phyloP scores from a whole-genome alignment of 2,113 vertebrate species.

The Pterocles orientalis region DNA sequence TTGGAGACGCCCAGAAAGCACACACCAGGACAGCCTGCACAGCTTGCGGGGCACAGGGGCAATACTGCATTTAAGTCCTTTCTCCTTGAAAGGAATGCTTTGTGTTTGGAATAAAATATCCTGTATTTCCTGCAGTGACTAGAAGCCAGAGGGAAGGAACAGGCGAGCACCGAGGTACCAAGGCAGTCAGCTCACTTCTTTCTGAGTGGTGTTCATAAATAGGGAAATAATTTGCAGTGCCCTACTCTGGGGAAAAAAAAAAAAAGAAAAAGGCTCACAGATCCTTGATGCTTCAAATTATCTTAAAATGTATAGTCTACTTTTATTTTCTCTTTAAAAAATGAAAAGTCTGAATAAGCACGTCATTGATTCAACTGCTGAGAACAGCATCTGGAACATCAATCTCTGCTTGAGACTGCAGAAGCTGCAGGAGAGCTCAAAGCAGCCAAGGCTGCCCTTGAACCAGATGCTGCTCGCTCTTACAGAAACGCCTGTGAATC shows the following conservation, averaged over 20 bases:
- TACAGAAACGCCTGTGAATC: conserved; percentile 36
- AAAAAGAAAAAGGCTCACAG: neutral
- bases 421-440: conserved; percentile 41
- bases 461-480: conserved; percentile 21
- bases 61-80: neutral
- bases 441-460: conserved; percentile 51
- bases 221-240: neutral
- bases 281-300: neutral
- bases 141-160: neutral
- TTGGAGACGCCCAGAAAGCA: neutral
- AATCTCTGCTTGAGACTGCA: conserved; percentile 30
- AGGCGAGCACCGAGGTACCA: neutral
- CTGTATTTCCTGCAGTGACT: neutral
- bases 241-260: neutral
- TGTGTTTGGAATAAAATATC: neutral
- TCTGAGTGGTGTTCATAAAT: neutral
- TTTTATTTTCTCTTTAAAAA: neutral
- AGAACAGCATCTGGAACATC: conserved; percentile 62
- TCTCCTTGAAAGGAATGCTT: neutral
- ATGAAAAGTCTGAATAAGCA: conserved; percentile 17
- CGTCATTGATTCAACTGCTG: neutral
- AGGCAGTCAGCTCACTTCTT: neutral
- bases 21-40: neutral
- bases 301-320: neutral
- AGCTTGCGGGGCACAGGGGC: neutral